These are phyloP conservation scores for Phylloscopus whistleri DNA, from an alignment of 2,113 vertebrate species.

Conservation along the genomic window DNA sequence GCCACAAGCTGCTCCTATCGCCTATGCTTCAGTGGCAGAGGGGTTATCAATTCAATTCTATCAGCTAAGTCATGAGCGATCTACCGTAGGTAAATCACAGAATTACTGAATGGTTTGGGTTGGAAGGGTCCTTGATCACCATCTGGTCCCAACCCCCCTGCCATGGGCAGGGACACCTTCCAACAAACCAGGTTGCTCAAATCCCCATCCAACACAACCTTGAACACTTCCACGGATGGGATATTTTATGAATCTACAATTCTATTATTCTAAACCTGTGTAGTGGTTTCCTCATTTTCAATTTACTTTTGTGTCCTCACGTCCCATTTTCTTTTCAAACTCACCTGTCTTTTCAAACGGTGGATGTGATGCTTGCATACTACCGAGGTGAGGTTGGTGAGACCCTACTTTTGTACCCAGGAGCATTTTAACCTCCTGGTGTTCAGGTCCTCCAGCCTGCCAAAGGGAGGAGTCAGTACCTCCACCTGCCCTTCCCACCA, in stretches of 20 bases:
- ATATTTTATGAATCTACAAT: neutral
- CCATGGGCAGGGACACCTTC: neutral
- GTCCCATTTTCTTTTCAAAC: neutral
- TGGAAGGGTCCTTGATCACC: neutral
- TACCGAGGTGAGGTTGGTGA: neutral
- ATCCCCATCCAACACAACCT: neutral
- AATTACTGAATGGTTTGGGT: neutral
- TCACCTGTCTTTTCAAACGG: neutral
- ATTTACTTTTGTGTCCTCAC: neutral
- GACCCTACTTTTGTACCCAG: neutral
- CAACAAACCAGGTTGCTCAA: neutral
- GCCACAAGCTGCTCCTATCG: no score
- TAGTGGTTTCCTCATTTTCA: rapidly evolving
- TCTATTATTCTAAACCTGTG: neutral
- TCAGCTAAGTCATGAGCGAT: no score
- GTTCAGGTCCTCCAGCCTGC: neutral
- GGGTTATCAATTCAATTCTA: neutral
- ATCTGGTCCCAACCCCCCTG: neutral
- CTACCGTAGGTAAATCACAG: no score
- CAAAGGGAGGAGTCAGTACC: neutral
- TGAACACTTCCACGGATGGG: neutral
- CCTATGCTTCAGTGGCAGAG: neutral
- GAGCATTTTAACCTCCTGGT: neutral
- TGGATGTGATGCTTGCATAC: rapidly evolving
- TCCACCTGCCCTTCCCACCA: neutral